phyloP scores from a whole-genome alignment of 2,113 vertebrate genomes.

The Poicephalus gulielmi region DNA sequence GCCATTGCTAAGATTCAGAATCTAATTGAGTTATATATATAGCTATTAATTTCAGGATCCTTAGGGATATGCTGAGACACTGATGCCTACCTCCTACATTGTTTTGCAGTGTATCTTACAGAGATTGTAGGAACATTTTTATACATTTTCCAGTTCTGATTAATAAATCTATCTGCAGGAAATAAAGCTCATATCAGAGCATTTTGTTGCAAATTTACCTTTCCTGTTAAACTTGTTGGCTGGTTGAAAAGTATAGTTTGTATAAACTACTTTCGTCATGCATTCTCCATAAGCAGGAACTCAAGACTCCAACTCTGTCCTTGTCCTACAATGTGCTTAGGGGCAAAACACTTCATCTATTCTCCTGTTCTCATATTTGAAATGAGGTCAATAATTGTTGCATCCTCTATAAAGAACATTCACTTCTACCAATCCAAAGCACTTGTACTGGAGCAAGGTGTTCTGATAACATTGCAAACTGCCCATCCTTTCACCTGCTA shows the following conservation, averaged over 20 bases:
- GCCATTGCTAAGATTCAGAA: background rate
- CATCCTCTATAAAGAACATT: background rate
- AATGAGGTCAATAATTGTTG: background rate
- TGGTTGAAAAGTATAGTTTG: background rate
- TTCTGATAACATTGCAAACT: background rate
- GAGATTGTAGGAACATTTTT: background rate
- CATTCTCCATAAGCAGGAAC: background rate
- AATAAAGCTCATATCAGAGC: background rate
- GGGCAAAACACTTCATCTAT: background rate
- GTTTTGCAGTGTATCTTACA: background rate
- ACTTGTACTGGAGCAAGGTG: background rate
- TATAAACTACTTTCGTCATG: background rate
- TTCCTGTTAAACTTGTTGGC: background rate
- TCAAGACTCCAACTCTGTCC: background rate
- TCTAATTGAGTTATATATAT: conserved; percentile 17
- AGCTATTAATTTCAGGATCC: conserved; percentile 17
- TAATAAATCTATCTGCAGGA: background rate
- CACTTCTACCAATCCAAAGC: background rate
- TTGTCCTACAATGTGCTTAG: background rate
- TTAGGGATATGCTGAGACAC: background rate
- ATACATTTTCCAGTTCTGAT: background rate
- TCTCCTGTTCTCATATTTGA: background rate
- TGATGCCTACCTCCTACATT: background rate
- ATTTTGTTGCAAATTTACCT: background rate
- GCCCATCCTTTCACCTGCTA: background rate